These are phyloP conservation scores for Aldabrachelys gigantea DNA, from an alignment of 2,113 vertebrate genomes.

Conservation along the genomic window DNA sequence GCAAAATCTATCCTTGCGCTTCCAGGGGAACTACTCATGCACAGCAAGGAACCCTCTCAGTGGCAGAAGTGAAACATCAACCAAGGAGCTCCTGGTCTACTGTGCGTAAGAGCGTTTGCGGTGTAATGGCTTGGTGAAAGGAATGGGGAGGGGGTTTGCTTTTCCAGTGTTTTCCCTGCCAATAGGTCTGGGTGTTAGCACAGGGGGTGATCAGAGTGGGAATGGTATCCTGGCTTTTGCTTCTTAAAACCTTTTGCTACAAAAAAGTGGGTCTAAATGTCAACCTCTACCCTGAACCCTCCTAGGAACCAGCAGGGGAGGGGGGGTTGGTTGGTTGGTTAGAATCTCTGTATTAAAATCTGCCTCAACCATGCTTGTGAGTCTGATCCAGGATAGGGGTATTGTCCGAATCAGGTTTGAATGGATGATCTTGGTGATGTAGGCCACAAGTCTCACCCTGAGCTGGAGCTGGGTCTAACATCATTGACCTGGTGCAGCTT, in stretches of 20 bases:
- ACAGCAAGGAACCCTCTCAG: slow-evolving; percentile 74
- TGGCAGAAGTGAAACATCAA: slow-evolving; percentile 31
- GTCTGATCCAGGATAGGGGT: neutral
- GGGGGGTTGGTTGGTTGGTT: neutral
- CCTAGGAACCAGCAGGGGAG: too few relatives aligned
- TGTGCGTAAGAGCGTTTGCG: slow-evolving; percentile 73
- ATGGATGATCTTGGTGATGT: neutral
- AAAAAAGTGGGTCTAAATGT: neutral
- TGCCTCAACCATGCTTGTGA: neutral
- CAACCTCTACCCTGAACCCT: neutral
- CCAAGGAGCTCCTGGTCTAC: slow-evolving; percentile 86
- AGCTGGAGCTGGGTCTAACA: neutral
- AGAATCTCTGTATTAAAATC: neutral
- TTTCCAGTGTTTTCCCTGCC: neutral
- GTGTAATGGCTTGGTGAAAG: neutral
- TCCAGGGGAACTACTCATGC: slow-evolving; percentile 86
- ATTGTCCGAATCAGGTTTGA: neutral
- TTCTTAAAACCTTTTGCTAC: neutral
- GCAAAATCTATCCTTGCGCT: slow-evolving; percentile 54
- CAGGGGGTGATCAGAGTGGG: neutral
- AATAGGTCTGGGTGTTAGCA: neutral
- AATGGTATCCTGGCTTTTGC: neutral
- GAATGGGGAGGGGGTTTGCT: neutral
- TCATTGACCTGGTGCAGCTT: neutral
- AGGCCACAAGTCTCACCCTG: neutral